Base-by-base conservation (phyloP, 1,140 invertebrate species). In the Hestina assimilis region DNA sequence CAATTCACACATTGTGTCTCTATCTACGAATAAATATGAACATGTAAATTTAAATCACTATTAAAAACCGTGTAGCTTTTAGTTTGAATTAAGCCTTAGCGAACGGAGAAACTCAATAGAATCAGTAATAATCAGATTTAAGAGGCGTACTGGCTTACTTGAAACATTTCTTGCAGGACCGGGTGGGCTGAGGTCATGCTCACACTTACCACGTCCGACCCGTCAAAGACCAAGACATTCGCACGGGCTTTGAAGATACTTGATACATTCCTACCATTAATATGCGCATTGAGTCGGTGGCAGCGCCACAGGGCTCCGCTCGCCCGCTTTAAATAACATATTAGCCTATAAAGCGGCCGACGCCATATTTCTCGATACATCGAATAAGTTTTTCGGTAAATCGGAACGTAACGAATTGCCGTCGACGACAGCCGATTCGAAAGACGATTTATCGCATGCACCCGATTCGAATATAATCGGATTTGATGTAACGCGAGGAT, bases 221-320 rank as follows among this genome's bases (percentile, higher is more conserved):
- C 55, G 62, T 62, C 59, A 64, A 64, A 38, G 56, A 56, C 38
- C 61, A 40, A 81, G 75, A 77, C 72, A 73, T 80, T 75, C 59
- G 76, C 75, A 63, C 33, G 33, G 29, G 33, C 46, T 43, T 46
- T 31, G 45, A 61, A 52, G 61, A 66, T 43, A 62, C 51, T 63
- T 80, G 79, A 84, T 80, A 74, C 81, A 84, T 84, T 58, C 66
- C 59, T 35, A 66, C 66, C 77, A 82, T 84, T 84, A 84, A 84
- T 84, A 79, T 75, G 63, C 60, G 69, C 74, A 79, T 84, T 80
- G 73, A 79, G 70, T 53, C 62, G 67, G 69, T 74, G 80, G 72
- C 80, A 69, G 73, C 81, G 69, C 81, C 47, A 68, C 81, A 77
- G 81, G 81, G 67, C 65, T 72, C 69, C 74, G 38, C 59, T 59